Evolutionary conservation across 2,113 vertebrate genomes (phyloP), one percentile per base, ranked within the genome.

Genomic region (Bubo blakistoni): DNA sequence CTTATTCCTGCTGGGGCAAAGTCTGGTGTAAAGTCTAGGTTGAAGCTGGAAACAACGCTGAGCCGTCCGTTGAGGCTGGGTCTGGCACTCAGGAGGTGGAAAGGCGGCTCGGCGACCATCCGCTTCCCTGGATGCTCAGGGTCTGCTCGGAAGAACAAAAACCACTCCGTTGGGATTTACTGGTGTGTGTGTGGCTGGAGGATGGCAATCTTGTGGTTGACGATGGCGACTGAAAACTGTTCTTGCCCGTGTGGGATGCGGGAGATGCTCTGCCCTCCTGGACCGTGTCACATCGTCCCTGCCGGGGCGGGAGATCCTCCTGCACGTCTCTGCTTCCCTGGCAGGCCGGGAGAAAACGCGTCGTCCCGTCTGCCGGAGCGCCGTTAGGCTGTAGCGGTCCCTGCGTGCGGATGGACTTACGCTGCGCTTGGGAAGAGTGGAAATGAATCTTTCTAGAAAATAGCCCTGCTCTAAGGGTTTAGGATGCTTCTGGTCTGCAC

Each of bases 151-250:
- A 27, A 58, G 24, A 22, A 16, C 6, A 12, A 42, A 59, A 52
- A 8, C 5, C 4, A 3, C 52, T 44, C 2, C 2, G 19, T 4
- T 65, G 69, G 46, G 55, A 19, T 76, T 62, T 67, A 7, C 46
- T 7, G 25, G 32, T 44, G 46, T 2, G 7, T 20, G 44, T 55
- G 36, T 13, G 36, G 46, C 61, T 66, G 78, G 27, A 44, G 66
- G 59, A n/a, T 7, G 30, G 42, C 10, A 4, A 55, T 58, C n/a
- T 54, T 38, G 55, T 16, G 2, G 27, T 24, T 55, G 77, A 21
- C 0, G 11, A 7, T 4, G 34, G 54, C 0, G 7, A 30, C 69
- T 7, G 30, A 13, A 49, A 34, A 9, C 66, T 26, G 10, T 19
- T 40, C 29, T 30, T 14, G 20, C 27, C n/a, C 2, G 1, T 3